phyloP scores from a whole-genome alignment of 1,140 invertebrate genomes.

The Reticulitermes speratus region DNA sequence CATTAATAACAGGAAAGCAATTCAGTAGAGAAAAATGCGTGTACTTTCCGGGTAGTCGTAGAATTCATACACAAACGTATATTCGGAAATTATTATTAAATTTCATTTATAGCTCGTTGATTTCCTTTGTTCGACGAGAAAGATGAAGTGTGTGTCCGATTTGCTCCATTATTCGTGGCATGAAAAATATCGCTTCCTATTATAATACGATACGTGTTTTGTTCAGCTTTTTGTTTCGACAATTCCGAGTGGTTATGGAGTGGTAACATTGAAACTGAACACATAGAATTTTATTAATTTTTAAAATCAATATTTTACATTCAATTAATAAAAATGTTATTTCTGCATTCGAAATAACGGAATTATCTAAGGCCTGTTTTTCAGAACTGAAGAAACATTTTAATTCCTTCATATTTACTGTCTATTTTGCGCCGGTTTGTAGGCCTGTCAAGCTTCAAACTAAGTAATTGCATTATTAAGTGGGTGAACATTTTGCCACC shows the following conservation, averaged over 20 bases:
- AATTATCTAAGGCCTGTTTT: too few relatives aligned
- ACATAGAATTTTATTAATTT: background rate
- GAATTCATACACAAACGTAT: slow-evolving; percentile 3
- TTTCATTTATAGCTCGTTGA: slow-evolving; percentile 25
- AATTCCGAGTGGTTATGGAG: background rate
- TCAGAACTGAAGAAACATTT: too few relatives aligned
- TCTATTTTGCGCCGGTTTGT: too few relatives aligned
- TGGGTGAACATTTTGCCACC: too few relatives aligned
- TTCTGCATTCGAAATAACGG: background rate
- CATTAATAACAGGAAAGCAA: slow-evolving; percentile 32
- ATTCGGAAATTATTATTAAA: slow-evolving; percentile 27
- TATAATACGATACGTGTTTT: background rate
- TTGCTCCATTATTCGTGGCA: background rate
- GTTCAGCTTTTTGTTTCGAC: background rate
- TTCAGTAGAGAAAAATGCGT: slow-evolving; percentile 28
- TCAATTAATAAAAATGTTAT: background rate
- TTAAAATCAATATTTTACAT: background rate
- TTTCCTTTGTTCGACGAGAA: background rate
- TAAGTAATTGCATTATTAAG: too few relatives aligned
- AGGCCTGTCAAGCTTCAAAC: too few relatives aligned
- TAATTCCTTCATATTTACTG: too few relatives aligned
- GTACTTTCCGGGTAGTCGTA: background rate
- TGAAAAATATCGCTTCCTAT: slow-evolving; percentile 8
- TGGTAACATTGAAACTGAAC: background rate
- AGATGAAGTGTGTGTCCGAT: slow-evolving; percentile 24